Conservation (phyloP, 2,113 vertebrate species). For the Neotragus pygmaeus region DNA sequence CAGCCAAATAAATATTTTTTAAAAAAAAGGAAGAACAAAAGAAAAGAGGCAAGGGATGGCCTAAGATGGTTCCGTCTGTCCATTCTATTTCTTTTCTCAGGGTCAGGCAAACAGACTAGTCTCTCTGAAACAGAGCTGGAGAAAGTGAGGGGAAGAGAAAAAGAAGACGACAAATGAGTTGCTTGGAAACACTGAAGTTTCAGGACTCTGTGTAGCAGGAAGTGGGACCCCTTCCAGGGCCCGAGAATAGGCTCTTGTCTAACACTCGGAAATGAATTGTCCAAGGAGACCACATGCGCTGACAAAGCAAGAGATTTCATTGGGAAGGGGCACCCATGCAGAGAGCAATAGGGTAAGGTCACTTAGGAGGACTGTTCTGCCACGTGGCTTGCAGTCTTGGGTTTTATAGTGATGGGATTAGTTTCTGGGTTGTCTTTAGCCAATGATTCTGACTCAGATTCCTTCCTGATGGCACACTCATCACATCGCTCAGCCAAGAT, state of each 20-base stretch:
- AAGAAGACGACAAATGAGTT: background rate
- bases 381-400: background rate
- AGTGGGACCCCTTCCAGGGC: background rate
- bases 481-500: background rate
- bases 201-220: background rate
- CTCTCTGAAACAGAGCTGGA: background rate
- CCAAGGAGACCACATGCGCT: background rate
- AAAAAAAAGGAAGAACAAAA: background rate
- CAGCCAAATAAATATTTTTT: background rate
- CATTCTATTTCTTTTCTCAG: background rate
- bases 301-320: background rate
- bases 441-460: background rate
- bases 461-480: background rate
- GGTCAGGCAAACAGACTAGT: background rate
- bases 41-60: background rate
- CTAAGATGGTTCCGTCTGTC: background rate
- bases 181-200: background rate
- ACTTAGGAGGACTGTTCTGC: background rate
- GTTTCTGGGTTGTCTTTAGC: background rate
- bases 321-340: background rate
- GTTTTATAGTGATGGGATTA: background rate
- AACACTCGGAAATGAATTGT: background rate
- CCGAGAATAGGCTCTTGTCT: background rate
- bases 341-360: background rate
- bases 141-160: background rate